Conservation (phyloP, 2,888 invertebrate species). For the Eristalis pertinax region DNA sequence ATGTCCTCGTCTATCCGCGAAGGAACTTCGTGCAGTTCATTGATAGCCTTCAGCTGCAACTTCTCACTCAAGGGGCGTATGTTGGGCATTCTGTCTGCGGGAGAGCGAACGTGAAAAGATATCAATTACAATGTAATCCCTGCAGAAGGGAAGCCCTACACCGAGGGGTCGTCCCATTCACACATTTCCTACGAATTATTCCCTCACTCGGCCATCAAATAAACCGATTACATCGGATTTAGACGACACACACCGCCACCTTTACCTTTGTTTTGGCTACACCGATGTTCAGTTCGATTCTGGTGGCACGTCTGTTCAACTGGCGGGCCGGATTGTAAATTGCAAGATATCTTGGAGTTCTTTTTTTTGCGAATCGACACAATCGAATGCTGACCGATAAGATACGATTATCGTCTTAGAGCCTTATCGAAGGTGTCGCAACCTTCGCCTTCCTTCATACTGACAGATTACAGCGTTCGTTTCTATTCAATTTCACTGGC, state of each 20-base stretch:
- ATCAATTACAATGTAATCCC: no score
- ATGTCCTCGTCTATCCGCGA: conserved; percentile 78
- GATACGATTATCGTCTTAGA: conserved; percentile 12
- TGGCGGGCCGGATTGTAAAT: not conserved
- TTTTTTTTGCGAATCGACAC: conserved; percentile 1
- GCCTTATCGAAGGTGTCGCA: not conserved
- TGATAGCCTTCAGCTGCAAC: conserved; percentile 79
- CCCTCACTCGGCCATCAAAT: no score
- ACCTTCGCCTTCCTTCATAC: not conserved
- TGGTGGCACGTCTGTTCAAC: not conserved
- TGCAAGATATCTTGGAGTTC: not conserved
- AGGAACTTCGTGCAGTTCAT: conserved; percentile 82
- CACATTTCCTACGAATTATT: not conserved
- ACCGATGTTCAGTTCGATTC: not conserved
- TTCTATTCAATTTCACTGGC: not conserved
- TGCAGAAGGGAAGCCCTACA: no score
- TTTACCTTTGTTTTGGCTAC: not conserved
- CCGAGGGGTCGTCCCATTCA: not conserved
- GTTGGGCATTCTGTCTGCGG: conserved; percentile 67
- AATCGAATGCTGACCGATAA: conserved; percentile 27
- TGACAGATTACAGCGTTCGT: not conserved
- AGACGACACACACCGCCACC: no score
- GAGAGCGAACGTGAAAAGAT: not conserved
- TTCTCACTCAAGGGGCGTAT: conserved; percentile 75
- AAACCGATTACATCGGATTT: no score